Evolutionary conservation across 2,113 vertebrate species (phyloP).

Genomic region (Xiphophorus couchianus): DNA sequence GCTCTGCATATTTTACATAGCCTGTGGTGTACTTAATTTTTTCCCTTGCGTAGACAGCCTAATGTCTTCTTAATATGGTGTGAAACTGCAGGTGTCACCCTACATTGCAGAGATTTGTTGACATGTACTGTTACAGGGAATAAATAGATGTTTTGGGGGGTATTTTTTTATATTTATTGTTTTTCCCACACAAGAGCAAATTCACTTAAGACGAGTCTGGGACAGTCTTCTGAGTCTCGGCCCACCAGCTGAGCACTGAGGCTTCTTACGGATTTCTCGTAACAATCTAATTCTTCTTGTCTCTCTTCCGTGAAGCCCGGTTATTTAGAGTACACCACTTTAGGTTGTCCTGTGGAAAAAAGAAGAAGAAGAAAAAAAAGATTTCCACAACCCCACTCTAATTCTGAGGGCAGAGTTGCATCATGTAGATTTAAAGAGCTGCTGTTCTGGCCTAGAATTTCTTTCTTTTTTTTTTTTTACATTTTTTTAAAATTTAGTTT

Average conservation of each 20-base stretch:
- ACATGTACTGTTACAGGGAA: too few species aligned
- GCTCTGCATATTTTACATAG: too few species aligned
- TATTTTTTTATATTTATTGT: not conserved
- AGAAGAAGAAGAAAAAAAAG: not conserved
- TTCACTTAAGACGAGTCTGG: not conserved
- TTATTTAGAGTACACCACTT: not conserved
- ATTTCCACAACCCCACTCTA: not conserved
- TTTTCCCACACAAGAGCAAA: not conserved
- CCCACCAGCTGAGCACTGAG: not conserved
- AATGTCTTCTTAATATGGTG: not conserved
- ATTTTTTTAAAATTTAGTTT: too few species aligned
- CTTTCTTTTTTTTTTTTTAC: not conserved
- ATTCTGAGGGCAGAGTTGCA: not conserved
- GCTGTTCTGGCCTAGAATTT: not conserved
- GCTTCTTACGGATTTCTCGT: not conserved
- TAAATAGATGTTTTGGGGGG: too few species aligned
- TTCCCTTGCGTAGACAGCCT: not conserved
- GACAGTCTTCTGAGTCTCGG: not conserved
- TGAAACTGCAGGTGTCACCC: not conserved
- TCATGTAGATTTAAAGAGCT: not conserved
- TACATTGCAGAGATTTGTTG: too few species aligned
- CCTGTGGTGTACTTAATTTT: not conserved
- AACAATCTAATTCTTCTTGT: not conserved
- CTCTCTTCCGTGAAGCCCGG: not conserved
- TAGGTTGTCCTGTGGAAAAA: not conserved